phyloP scores from a whole-genome alignment of 2,888 invertebrate genomes.

The Mesodorylaimus sp. region DNA sequence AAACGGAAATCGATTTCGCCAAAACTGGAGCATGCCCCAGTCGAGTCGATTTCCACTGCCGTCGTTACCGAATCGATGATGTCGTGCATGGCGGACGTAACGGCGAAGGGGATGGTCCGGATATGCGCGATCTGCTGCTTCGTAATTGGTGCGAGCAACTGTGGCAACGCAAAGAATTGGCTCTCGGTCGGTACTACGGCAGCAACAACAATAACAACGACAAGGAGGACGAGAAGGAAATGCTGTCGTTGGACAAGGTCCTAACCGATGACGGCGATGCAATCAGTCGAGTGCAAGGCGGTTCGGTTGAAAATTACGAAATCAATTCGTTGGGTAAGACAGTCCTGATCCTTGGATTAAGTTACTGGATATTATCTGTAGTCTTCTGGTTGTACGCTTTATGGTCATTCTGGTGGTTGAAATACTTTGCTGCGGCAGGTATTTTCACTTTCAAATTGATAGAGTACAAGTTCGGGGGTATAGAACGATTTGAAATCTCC shows the following conservation, averaged over 20 bases:
- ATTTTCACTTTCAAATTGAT: constrained; percentile 1
- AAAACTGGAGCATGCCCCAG: constrained; percentile 48
- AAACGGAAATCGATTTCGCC: constrained; percentile 52
- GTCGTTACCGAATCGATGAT: constrained; percentile 27
- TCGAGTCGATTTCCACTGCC: constrained; percentile 56
- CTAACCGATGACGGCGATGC: background rate
- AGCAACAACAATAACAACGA: background rate
- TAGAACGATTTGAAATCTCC: constrained; percentile 8
- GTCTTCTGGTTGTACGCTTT: constrained; percentile 15
- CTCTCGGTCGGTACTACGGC: constrained; percentile 19
- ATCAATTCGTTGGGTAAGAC: no score
- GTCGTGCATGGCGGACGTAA: constrained; percentile 17
- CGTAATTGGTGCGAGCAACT: constrained; percentile 31
- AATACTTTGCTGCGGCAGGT: background rate
- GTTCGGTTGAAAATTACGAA: no score
- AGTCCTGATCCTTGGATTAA: constrained; percentile 45
- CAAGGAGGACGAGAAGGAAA: no score
- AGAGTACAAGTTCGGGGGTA: constrained; percentile 1
- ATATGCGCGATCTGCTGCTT: constrained; percentile 19
- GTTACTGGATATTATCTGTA: constrained; percentile 31
- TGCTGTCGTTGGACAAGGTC: no score
- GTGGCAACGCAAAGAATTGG: constrained; percentile 33
- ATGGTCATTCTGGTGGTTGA: background rate
- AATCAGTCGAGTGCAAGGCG: background rate
- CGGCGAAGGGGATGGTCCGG: constrained; percentile 24